Evolutionary conservation across 2,113 vertebrate species (phyloP).

Genomic region (Glaucomys volans): DNA sequence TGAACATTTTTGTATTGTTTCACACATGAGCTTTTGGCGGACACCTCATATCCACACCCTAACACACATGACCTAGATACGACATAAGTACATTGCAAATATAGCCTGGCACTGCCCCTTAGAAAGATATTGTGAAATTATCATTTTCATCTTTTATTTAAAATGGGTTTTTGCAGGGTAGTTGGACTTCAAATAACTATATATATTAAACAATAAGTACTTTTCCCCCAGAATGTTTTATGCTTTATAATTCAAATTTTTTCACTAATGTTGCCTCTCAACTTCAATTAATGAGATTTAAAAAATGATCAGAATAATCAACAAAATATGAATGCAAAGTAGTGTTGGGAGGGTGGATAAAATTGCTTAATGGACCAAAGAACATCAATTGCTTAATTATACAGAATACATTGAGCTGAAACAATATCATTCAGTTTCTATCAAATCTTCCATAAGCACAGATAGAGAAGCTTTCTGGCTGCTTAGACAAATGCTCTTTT

Average conservation of each 20-base stretch:
- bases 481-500: constrained; percentile 2
- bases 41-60: too few species aligned
- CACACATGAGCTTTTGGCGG: too few species aligned
- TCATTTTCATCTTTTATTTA: constrained; percentile 42
- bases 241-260: constrained; percentile 57
- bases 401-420: constrained; percentile 70
- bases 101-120: neutral
- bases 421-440: constrained; percentile 66
- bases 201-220: constrained; percentile 27
- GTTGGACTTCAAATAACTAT: constrained; percentile 30
- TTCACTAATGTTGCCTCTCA: constrained; percentile 51
- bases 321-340: constrained; percentile 66
- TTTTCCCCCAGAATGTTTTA: constrained; percentile 2
- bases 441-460: constrained; percentile 52
- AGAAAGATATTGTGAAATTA: neutral
- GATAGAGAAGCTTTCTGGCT: neutral
- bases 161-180: neutral
- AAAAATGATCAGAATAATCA: constrained; percentile 68
- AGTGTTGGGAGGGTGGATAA: constrained; percentile 17
- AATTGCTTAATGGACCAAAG: constrained; percentile 72
- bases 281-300: constrained; percentile 63
- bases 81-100: neutral
- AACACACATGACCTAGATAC: neutral
- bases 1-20: too few species aligned
- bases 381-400: constrained; percentile 72